A percentile compares a stretch with the other conserved stretches of the same genome.
Evolutionary conservation across 2,797 vertebrate species (phyloP).

Genomic region (Periophthalmus magnuspinnatus): DNA sequence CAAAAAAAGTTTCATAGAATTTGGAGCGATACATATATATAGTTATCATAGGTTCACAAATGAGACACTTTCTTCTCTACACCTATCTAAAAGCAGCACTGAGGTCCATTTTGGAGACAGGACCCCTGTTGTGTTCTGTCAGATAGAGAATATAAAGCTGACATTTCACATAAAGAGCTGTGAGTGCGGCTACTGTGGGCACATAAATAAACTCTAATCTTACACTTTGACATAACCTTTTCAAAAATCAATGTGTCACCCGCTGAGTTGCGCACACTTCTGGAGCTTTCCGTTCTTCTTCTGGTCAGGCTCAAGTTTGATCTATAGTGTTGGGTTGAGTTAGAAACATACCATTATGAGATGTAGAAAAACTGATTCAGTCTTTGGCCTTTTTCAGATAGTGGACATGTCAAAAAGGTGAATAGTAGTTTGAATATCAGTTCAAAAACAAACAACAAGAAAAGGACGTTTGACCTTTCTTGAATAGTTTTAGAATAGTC

Average conservation of each 20-base stretch:
- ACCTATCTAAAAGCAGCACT: neutral
- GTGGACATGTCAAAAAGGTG: too few relatives aligned
- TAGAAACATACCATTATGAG: neutral
- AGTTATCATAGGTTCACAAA: neutral
- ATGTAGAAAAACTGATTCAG: neutral
- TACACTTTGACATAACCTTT: too few relatives aligned
- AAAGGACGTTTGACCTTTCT: too few relatives aligned
- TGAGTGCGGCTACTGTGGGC: neutral
- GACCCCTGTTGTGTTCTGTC: neutral
- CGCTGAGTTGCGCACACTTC: neutral
- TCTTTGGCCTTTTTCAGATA: neutral
- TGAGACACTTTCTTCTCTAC: neutral
- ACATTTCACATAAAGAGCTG: conserved; percentile 4
- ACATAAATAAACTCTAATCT: neutral
- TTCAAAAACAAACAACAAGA: too few relatives aligned
- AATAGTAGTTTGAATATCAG: too few relatives aligned
- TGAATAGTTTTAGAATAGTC: too few relatives aligned
- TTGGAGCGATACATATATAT: too few relatives aligned
- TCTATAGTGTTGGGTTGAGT: neutral
- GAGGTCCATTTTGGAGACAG: neutral
- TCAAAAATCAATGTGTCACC: neutral
- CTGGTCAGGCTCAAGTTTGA: neutral
- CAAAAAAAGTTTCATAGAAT: too few relatives aligned
- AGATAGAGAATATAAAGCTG: neutral
- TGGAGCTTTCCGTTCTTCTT: neutral